Percentiles rank a stretch among this genome's conserved stretches.
These are phyloP conservation scores for Meles meles DNA, from an alignment of 2,113 vertebrate species.

Conservation along the genomic window DNA sequence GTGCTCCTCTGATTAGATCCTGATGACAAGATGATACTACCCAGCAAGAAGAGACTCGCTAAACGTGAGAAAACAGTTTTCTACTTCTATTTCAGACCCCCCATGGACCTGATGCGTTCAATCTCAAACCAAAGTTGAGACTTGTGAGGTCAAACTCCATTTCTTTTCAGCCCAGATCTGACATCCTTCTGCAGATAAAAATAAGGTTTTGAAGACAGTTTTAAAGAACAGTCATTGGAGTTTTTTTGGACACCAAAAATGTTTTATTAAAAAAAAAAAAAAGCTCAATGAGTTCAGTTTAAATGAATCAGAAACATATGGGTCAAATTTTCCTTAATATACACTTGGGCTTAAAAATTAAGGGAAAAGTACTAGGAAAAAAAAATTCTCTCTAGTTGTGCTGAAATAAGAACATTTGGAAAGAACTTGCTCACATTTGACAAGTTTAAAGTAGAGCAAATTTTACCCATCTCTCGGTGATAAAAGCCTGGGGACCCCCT, in stretches of 20 bases:
- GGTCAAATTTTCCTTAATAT: slow-evolving; percentile 49
- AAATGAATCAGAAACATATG: slow-evolving; percentile 45
- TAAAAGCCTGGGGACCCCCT: background rate
- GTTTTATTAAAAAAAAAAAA: background rate
- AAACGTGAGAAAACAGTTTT: slow-evolving; percentile 3
- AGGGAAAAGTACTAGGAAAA: background rate
- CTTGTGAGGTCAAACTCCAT: slow-evolving; percentile 23
- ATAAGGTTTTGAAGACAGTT: background rate
- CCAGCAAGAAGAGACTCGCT: slow-evolving; percentile 63
- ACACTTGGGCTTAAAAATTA: slow-evolving; percentile 32
- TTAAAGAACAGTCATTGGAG: background rate
- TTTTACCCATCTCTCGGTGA: background rate
- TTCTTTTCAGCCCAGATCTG: slow-evolving; percentile 31
- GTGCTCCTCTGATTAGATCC: background rate
- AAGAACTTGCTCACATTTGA: background rate
- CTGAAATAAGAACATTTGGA: background rate
- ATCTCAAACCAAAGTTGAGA: background rate
- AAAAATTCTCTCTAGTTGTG: background rate
- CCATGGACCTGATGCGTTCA: background rate
- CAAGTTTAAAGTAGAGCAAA: background rate
- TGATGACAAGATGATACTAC: slow-evolving; percentile 64
- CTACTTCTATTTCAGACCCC: background rate
- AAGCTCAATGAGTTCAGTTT: slow-evolving; percentile 37
- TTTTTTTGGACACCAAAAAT: slow-evolving; percentile 24
- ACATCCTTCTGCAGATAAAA: slow-evolving; percentile 38